Evolutionary conservation across 2,113 vertebrate genomes (phyloP).

Genomic region (Pandion haliaetus): DNA sequence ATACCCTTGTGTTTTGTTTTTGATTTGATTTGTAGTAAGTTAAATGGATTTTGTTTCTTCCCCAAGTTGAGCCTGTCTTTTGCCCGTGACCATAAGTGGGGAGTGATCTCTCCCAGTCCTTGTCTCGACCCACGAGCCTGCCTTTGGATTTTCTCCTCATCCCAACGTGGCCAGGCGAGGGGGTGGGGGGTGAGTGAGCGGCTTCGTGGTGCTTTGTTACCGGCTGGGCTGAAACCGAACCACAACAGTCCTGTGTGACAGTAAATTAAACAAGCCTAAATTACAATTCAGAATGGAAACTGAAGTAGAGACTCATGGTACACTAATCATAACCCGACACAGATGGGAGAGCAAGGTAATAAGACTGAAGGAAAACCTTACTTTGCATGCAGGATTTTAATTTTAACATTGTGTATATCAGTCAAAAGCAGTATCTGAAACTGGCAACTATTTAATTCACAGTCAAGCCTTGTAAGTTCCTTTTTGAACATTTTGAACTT

Average conservation of each 20-base stretch:
- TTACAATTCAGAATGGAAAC: neutral
- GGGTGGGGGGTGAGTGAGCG: too few relatives aligned
- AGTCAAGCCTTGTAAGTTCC: neutral
- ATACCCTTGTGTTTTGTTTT: too few relatives aligned
- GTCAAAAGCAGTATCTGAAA: neutral
- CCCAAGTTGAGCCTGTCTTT: too few relatives aligned
- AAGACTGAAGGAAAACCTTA: neutral
- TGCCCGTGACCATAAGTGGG: too few relatives aligned
- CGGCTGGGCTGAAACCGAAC: too few relatives aligned
- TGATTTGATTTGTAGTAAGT: too few relatives aligned
- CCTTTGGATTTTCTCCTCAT: too few relatives aligned
- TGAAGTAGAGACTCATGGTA: neutral
- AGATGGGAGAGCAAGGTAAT: neutral
- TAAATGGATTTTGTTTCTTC: too few relatives aligned
- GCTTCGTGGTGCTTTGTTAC: too few relatives aligned
- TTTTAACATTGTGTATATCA: neutral
- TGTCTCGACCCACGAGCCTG: too few relatives aligned
- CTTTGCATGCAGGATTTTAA: rapidly evolving
- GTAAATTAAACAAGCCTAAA: neutral
- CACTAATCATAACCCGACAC: neutral
- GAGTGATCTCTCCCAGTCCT: too few relatives aligned
- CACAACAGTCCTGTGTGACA: neutral
- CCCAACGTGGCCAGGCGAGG: too few relatives aligned
- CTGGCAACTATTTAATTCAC: neutral
- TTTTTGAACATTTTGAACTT: neutral